Percentiles rank a stretch among this genome's conserved stretches.
Evolutionary conservation across 2,113 vertebrate genomes (phyloP).

Genomic region (Dipodomys stephensi): DNA sequence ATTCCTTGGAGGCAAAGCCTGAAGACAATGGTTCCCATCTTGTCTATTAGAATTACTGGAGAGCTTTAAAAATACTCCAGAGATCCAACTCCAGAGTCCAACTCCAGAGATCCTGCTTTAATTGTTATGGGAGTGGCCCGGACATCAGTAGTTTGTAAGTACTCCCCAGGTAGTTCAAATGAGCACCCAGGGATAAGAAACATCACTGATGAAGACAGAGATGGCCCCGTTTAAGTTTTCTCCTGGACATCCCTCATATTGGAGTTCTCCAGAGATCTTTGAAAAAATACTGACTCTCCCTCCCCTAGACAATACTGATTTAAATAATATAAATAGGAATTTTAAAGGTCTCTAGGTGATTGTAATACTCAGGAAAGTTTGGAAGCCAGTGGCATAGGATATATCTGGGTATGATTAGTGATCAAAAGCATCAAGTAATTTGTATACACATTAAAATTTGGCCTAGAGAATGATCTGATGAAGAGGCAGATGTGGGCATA

Average conservation of each 20-base stretch:
- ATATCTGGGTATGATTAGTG: neutral
- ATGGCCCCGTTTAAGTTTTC: neutral
- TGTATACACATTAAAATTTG: conserved; percentile 9
- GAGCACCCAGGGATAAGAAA: neutral
- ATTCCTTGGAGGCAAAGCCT: neutral
- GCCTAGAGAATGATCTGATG: neutral
- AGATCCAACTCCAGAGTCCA: no score
- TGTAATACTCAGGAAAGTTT: conserved; percentile 12
- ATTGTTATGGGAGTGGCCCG: neutral
- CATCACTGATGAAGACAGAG: neutral
- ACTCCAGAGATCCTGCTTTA: conserved; percentile 37
- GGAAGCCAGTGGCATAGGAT: neutral
- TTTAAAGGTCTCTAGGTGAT: neutral
- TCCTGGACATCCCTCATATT: neutral
- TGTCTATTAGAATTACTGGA: neutral
- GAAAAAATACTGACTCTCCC: neutral
- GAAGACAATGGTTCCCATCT: neutral
- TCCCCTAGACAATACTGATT: neutral
- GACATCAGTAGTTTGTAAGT: neutral
- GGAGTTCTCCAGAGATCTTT: neutral
- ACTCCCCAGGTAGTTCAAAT: conserved; percentile 2
- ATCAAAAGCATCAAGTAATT: neutral
- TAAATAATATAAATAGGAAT: neutral
- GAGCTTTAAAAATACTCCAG: neutral
- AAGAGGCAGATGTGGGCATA: neutral